Percentiles rank a stretch among this genome's conserved stretches.
Conservation (phyloP, 2,113 vertebrate genomes). For the Otis tarda region DNA sequence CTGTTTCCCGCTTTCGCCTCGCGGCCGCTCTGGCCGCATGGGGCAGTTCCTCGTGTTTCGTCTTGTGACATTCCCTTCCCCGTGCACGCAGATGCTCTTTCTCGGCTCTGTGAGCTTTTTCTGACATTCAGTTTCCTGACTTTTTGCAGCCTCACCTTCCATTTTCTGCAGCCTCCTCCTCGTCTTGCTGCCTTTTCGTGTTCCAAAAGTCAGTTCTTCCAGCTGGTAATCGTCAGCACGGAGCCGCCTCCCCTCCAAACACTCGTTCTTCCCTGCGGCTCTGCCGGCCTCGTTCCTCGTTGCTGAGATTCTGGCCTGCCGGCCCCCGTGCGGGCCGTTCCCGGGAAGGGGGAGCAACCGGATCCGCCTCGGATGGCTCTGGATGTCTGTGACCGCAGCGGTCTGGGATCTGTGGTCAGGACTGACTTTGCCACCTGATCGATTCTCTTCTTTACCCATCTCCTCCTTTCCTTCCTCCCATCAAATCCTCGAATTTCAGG, state of each 20-base stretch:
- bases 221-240: too few relatives aligned
- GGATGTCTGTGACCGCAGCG: background rate
- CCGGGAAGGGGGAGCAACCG: background rate
- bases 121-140: background rate
- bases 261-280: background rate
- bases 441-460: background rate
- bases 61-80: background rate
- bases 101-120: background rate
- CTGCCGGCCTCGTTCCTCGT: background rate
- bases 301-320: background rate
- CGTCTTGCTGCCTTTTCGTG: background rate
- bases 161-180: background rate
- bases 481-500: conserved; percentile 62
- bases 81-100: background rate
- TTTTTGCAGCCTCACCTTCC: background rate
- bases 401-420: background rate
- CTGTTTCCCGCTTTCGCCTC: background rate
- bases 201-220: background rate
- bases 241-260: background rate
- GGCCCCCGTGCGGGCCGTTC: background rate
- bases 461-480: too few relatives aligned
- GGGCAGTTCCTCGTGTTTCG: background rate
- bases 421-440: background rate
- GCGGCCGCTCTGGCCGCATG: background rate
- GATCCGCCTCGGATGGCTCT: background rate